Base-by-base conservation (phyloP, 2,797 vertebrate genomes). In the Crossoptilon crossoptilon region DNA sequence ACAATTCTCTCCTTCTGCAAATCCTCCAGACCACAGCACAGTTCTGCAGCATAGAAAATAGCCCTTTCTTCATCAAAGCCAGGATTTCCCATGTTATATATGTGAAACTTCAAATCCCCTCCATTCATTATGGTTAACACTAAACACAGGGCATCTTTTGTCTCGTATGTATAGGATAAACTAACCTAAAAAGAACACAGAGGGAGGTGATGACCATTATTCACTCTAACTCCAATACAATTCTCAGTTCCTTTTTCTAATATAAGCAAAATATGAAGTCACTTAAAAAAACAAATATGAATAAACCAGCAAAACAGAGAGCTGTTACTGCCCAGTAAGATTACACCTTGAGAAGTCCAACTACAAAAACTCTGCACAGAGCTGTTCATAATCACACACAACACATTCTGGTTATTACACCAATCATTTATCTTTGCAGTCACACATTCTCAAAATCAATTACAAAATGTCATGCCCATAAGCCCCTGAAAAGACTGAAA, bases 71-170 rank as follows among this genome's bases (percentile, higher is more conserved):
- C 99, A 21, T 99, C 98, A n/a, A 99, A 98, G 95, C 99, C 99
- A 3, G 98, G 98, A 94, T 97, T 98, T 76, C 99, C 99, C 98
- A 99, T 98, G 97, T 99, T 99, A 96, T 99, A 98, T 94, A 99
- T 99, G 97, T 99, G 99, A 94, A 99, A 99, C 96, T 99, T 99
- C 92, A 99, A 95, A 97, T 99, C 99, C 9, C 99, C 99, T 86
- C 99, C 99, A 29, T 99, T 99, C 99, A 99, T 99, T 86, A 99
- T 98, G 96, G 98, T 99, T 90, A 99, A 97, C 91, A 99, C 99
- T 97, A 99, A 97, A 98, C 98, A 99, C 96, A 99, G 97, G 86
- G 98, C 97, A 85, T 99, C 98, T 97, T 98, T 99, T 35, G 99
- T 99, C 97, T 99, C 98, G 67, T 98, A 99, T 24, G 98, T 98